These are phyloP conservation scores for Anthopleura sola DNA, from an alignment of 64 coral and sea anemone genomes.

Conservation along the genomic window DNA sequence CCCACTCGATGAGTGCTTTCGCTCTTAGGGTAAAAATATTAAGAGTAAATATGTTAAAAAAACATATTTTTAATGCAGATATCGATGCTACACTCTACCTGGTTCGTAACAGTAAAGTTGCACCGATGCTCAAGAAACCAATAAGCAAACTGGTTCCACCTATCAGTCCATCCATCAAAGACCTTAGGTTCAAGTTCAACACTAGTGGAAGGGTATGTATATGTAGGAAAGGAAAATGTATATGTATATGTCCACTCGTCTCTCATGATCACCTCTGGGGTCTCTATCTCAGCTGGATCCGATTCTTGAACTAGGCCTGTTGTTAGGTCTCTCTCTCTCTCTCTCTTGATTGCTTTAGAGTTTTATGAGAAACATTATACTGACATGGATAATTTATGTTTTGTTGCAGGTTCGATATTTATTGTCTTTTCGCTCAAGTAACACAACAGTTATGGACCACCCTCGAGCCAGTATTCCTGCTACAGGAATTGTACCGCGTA, in stretches of 20 bases:
- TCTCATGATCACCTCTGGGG: too few species aligned
- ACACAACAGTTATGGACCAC: slow-evolving; percentile 70
- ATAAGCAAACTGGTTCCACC: slow-evolving; percentile 66
- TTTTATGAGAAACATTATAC: too few species aligned
- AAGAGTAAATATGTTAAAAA: too few species aligned
- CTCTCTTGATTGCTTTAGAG: too few species aligned
- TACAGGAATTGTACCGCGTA: slow-evolving; percentile 63
- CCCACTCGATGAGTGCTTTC: too few species aligned
- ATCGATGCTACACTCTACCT: slow-evolving; percentile 63
- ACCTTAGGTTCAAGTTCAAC: slow-evolving; percentile 84
- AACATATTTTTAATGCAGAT: slow-evolving; percentile 55
- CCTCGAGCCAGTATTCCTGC: slow-evolving; percentile 62
- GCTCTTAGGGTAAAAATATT: too few species aligned
- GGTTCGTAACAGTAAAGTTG: slow-evolving; percentile 63
- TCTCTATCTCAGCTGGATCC: too few species aligned
- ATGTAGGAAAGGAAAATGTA: too few species aligned
- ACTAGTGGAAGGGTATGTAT: slow-evolving; percentile 61
- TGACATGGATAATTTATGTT: not conserved
- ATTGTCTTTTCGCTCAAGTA: slow-evolving; percentile 73
- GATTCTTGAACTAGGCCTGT: too few species aligned
- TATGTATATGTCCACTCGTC: too few species aligned
- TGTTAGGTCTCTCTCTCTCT: too few species aligned
- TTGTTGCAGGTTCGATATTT: slow-evolving; percentile 54
- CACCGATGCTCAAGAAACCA: slow-evolving; percentile 56
- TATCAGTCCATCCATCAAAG: slow-evolving; percentile 56